Conservation (phyloP, 2,888 invertebrate genomes). For the Nasonovia ribisnigri region DNA sequence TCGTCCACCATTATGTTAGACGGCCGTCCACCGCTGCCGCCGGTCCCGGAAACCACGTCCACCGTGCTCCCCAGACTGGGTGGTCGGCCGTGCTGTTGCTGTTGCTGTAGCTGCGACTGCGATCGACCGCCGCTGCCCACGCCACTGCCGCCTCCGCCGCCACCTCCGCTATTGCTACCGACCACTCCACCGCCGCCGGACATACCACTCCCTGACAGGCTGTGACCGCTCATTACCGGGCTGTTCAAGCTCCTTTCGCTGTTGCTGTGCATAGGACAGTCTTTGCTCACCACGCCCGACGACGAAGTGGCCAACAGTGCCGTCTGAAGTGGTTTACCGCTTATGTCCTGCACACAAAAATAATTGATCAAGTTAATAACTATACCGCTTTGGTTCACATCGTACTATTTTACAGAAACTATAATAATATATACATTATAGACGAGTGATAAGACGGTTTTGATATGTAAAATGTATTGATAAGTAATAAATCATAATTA, state of each 20-base stretch:
- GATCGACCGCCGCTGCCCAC: conserved; percentile 54
- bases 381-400: not conserved
- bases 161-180: not conserved
- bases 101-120: conserved; percentile 70
- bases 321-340: conserved; percentile 91
- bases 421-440: no score
- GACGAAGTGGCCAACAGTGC: conserved; percentile 90
- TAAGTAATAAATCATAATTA: no score
- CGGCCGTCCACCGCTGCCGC: conserved; percentile 70
- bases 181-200: conserved; percentile 74
- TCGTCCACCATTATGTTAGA: conserved; percentile 70
- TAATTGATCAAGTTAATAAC: not conserved
- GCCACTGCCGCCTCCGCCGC: conserved; percentile 27
- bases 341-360: conserved; percentile 80
- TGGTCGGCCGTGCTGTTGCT: conserved; percentile 73
- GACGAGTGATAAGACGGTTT: no score
- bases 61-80: conserved; percentile 88
- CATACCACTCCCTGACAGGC: conserved; percentile 84
- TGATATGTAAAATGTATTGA: no score
- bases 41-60: conserved; percentile 91
- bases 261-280: conserved; percentile 85
- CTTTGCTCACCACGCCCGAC: conserved; percentile 88
- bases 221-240: conserved; percentile 92
- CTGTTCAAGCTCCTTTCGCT: conserved; percentile 93
- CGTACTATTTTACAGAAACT: not conserved